Conservation (phyloP, 2,888 invertebrate genomes). For the Alloplasta piceator region DNA sequence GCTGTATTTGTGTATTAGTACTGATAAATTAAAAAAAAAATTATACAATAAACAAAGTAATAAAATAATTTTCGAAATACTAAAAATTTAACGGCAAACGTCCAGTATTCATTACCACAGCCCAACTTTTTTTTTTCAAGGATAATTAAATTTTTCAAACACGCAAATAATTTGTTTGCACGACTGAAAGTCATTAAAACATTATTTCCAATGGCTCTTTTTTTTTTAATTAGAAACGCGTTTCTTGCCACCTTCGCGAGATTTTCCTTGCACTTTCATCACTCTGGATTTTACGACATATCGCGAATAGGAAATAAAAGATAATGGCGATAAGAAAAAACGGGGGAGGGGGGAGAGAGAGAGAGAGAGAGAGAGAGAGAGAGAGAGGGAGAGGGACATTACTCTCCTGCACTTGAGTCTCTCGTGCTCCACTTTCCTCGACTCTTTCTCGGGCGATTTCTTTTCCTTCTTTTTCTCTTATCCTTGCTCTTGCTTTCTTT, state of each 20-base stretch:
- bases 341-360: conserved; percentile 6
- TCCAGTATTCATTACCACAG: too few species aligned
- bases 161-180: too few species aligned
- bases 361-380: conserved; percentile 26
- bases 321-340: conserved; percentile 41
- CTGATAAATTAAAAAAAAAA: too few species aligned
- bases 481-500: conserved; percentile 40
- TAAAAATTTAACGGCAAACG: too few species aligned
- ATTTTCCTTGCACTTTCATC: conserved; percentile 65
- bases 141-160: too few species aligned
- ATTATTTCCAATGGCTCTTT: too few species aligned
- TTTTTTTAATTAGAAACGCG: too few species aligned
- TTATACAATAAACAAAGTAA: too few species aligned
- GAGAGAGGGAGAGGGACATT: conserved; percentile 28
- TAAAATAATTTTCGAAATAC: too few species aligned
- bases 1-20: too few species aligned
- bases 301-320: conserved; percentile 47
- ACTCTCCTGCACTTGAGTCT: conserved; percentile 36
- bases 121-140: too few species aligned
- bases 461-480: conserved; percentile 55
- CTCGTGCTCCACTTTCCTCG: conserved; percentile 67
- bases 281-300: conserved; percentile 43
- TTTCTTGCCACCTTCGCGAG: background rate
- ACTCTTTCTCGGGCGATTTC: conserved; percentile 62
- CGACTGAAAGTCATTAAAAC: too few species aligned